Conservation (phyloP, 37 sponge, comb jelly and placozoan genomes). For the Sycon ciliatum region DNA sequence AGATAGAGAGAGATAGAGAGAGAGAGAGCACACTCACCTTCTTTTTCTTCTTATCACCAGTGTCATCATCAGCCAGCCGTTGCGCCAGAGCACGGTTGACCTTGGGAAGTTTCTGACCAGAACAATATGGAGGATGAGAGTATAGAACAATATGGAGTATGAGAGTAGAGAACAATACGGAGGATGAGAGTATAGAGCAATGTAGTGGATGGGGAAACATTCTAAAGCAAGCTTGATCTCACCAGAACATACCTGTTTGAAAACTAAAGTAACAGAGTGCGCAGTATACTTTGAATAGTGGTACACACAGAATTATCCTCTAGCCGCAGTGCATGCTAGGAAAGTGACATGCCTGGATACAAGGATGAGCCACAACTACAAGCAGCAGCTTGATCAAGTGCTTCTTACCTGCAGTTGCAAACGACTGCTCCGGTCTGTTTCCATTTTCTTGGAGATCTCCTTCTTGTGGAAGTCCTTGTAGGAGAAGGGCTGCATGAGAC, state of each 20-base stretch:
- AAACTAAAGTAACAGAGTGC: background rate
- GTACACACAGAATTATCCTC: background rate
- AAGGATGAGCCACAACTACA: no score
- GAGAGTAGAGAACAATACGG: no score
- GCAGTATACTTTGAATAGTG: background rate
- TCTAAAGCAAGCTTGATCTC: no score
- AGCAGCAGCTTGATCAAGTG: no score
- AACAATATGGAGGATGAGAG: no score
- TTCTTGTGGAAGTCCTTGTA: constrained; percentile 81
- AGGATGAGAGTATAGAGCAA: no score
- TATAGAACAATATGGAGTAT: no score
- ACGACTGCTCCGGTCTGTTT: constrained; percentile 58
- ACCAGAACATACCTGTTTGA: no score
- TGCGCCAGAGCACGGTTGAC: constrained; percentile 72
- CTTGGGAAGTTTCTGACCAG: constrained; percentile 61
- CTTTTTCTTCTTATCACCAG: constrained; percentile 24
- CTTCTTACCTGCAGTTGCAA: constrained; percentile 51
- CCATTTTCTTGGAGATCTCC: constrained; percentile 66
- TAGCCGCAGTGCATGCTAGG: no score
- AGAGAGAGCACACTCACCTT: background rate
- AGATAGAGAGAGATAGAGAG: background rate
- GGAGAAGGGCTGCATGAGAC: constrained; percentile 82
- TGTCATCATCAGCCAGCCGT: constrained; percentile 31
- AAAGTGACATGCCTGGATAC: no score
- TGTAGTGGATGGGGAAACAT: no score